Evolutionary conservation across 2,888 invertebrate species (phyloP).

Genomic region (Biston stratarius): DNA sequence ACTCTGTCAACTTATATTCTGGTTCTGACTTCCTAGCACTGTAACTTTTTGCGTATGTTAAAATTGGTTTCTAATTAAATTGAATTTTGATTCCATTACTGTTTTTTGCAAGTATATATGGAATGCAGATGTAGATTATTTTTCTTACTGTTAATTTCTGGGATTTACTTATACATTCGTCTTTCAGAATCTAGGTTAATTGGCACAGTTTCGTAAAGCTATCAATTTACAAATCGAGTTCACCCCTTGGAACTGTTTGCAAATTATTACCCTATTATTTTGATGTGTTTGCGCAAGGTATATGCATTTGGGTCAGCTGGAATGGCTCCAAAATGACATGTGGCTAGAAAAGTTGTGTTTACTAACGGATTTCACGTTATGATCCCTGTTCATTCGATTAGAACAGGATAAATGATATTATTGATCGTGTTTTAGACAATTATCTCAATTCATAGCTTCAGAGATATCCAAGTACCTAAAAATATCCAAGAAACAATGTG

Average conservation of each 20-base stretch:
- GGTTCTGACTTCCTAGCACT: too few relatives aligned
- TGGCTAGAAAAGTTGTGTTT: slow-evolving; percentile 61
- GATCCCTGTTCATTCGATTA: neutral
- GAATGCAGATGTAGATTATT: neutral
- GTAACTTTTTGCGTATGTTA: too few relatives aligned
- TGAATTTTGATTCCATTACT: too few relatives aligned
- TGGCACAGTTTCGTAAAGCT: slow-evolving; percentile 31
- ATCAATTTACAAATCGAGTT: slow-evolving; percentile 46
- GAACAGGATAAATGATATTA: slow-evolving; percentile 11
- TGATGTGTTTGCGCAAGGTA: slow-evolving; percentile 61
- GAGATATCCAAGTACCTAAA: too few relatives aligned
- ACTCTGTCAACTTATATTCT: too few relatives aligned
- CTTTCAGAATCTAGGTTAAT: slow-evolving; percentile 39
- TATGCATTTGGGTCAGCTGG: slow-evolving; percentile 80
- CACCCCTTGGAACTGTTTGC: slow-evolving; percentile 56
- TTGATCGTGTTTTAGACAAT: slow-evolving; percentile 8
- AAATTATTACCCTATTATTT: slow-evolving; percentile 64
- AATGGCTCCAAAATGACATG: slow-evolving; percentile 75
- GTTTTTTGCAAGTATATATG: too few relatives aligned
- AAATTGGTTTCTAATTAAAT: neutral
- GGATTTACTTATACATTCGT: slow-evolving; percentile 28
- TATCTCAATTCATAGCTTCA: neutral
- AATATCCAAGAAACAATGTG: slow-evolving; percentile 13
- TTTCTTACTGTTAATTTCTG: slow-evolving; percentile 6
- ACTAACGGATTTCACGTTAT: slow-evolving; percentile 43